These are phyloP conservation scores for Tiphia femorata DNA, from an alignment of 2,888 invertebrate species.

Conservation along the genomic window DNA sequence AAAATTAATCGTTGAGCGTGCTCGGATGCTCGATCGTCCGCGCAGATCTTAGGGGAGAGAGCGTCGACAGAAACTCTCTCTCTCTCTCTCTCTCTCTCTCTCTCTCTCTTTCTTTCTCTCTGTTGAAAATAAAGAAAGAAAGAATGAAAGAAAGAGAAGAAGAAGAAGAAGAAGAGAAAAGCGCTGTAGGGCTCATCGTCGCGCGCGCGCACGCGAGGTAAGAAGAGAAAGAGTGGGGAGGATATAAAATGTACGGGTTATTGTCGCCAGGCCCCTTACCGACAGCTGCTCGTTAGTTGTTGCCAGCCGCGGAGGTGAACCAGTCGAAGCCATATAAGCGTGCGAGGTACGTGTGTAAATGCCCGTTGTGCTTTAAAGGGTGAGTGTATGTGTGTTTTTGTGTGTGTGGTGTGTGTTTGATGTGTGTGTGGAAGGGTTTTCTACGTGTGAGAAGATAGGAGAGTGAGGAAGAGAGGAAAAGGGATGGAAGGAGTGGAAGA, in stretches of 20 bases:
- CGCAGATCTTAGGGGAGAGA: not conserved
- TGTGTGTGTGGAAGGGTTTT: no score
- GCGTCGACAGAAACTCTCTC: not conserved
- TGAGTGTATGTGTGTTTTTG: no score
- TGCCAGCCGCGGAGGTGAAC: conserved; percentile 49
- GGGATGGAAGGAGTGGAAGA: no score
- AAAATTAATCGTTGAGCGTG: not conserved
- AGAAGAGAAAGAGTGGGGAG: conserved; percentile 35
- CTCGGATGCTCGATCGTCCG: not conserved
- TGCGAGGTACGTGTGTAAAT: not conserved
- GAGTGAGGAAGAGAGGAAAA: no score
- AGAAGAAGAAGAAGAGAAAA: not conserved
- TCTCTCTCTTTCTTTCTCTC: no score
- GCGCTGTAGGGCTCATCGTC: conserved; percentile 25
- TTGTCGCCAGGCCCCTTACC: conserved; percentile 56
- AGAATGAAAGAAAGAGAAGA: not conserved
- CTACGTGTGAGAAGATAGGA: no score
- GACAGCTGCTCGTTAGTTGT: conserved; percentile 60
- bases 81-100: no score
- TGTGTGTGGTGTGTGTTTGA: no score
- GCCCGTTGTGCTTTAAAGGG: not conserved
- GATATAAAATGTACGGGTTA: conserved; percentile 58
- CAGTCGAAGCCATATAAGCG: conserved; percentile 44
- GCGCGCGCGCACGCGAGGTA: conserved; percentile 15
- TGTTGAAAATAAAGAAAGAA: no score